Percentiles rank a stretch among this genome's conserved stretches.
Evolutionary conservation across 2,113 vertebrate species (phyloP).

Genomic region (Phaetusa simplex): DNA sequence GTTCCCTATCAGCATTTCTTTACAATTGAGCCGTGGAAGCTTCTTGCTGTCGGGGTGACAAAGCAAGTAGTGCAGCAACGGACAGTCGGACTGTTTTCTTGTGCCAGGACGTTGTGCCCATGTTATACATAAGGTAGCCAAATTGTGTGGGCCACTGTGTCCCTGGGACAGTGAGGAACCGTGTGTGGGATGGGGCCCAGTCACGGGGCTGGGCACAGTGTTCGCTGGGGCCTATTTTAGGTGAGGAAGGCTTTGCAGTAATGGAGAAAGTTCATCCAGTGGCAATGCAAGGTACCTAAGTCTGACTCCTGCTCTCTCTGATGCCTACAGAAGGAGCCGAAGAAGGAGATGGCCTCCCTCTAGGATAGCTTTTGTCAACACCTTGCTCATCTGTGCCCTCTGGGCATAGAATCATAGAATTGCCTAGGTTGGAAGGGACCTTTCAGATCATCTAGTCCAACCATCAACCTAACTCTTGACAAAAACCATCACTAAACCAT

Average conservation of each 20-base stretch:
- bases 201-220: not conserved
- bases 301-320: not conserved
- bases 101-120: not conserved
- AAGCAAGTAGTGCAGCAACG: not conserved
- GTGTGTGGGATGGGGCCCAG: fast-evolving
- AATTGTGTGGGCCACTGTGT: not conserved
- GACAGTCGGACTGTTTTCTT: not conserved
- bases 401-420: not conserved
- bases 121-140: not conserved
- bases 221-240: not conserved
- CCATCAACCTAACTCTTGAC: too few species aligned
- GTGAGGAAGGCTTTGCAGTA: not conserved
- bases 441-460: too few species aligned
- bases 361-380: not conserved
- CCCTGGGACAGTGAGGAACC: not conserved
- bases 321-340: not conserved
- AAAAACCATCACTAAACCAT: too few species aligned
- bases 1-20: not conserved
- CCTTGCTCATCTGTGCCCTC: not conserved
- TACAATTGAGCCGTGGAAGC: fast-evolving
- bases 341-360: not conserved
- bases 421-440: too few species aligned
- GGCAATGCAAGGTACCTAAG: not conserved
- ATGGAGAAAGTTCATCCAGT: not conserved
- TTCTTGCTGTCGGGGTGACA: not conserved